Evolutionary conservation across 2,888 invertebrate species (phyloP), one percentile per base, ranked within the genome.

Genomic region (Sicus ferrugineus): DNA sequence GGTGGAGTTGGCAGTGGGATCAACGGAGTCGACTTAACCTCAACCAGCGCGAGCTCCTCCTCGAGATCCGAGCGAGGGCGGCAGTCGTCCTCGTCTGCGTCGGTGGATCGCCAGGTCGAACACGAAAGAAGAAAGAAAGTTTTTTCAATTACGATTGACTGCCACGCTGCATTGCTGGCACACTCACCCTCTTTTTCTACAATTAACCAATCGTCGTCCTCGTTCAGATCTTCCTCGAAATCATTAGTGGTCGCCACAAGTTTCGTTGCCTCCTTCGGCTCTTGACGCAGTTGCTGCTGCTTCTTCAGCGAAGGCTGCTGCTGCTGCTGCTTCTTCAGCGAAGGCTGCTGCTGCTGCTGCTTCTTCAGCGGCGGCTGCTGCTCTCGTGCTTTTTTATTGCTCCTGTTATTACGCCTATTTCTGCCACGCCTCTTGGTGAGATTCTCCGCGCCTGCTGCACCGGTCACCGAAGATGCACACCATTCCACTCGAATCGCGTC

Each of bases 171-270:
- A 4, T n/a, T 34, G n/a, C n/a, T n/a, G n/a, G n/a, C n/a, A n/a
- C 42, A 78, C 82, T 80, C 73, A 84, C 83, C 83, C 72, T 83
- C 82, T 75, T 83, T 84, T 73, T 86, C 87, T 73, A 89, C 87
- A 77, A 89, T 83, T 69, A 88, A 85, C 89, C 89, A 89, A 75
- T 88, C 89, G 78, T 88, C 88, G 74, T 83, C 82, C 69, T 81
- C 81, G 63, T 78, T 79, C 62, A 65, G 59, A 64, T 75, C 71
- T 46, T 77, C 76, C 63, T 74, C 70, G 66, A 68, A 46, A 52
- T 62, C 69, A 63, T 71, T 75, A 72, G 69, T 74, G 38, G 78
- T 75, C 28, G 79, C 76, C 52, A 77, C 66, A 61, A 80, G 70
- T 72, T 78, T 79, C 72, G 78, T 77, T 68, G 77, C 72, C n/a